Evolutionary conservation across 2,888 invertebrate genomes (phyloP).

Genomic region (Orchesellides sinensis): DNA sequence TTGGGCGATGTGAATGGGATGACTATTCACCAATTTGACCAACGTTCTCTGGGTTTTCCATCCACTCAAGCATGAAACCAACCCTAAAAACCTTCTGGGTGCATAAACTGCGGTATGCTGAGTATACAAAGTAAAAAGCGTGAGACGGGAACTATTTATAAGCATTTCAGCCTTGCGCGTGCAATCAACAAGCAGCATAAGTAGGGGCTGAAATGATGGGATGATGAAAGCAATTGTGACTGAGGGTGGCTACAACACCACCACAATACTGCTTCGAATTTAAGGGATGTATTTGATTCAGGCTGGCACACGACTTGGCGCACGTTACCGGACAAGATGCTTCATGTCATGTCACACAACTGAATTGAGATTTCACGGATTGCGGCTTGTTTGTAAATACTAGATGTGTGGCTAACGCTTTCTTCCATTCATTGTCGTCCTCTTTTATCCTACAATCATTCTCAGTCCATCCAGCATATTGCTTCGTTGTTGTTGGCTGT

Average conservation of each 20-base stretch:
- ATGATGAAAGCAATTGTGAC: neutral
- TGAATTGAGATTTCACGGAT: conserved; percentile 74
- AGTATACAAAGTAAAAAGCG: conserved; percentile 7
- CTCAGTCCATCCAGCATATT: neutral
- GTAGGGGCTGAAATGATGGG: neutral
- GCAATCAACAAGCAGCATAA: conserved; percentile 13
- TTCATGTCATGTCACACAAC: conserved; percentile 71
- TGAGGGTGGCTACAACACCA: neutral
- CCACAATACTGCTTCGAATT: neutral
- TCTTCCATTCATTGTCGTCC: conserved; percentile 23
- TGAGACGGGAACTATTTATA: conserved; percentile 34
- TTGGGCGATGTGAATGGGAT: conserved; percentile 32
- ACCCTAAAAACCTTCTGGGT: conserved; percentile 22
- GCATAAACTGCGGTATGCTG: neutral
- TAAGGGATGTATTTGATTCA: conserved; percentile 14
- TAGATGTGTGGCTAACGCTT: conserved; percentile 71
- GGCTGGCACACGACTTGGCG: conserved; percentile 64
- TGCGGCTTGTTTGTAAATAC: conserved; percentile 74
- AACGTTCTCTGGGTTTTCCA: neutral
- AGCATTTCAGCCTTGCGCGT: conserved; percentile 33
- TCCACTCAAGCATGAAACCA: conserved; percentile 52
- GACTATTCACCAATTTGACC: conserved; percentile 5
- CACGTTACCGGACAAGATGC: conserved; percentile 66
- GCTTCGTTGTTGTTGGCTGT: too few species aligned
- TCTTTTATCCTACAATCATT: conserved; percentile 27